Base-by-base conservation (phyloP, 1,140 invertebrate species). In the Trinorchestia longiramus region DNA sequence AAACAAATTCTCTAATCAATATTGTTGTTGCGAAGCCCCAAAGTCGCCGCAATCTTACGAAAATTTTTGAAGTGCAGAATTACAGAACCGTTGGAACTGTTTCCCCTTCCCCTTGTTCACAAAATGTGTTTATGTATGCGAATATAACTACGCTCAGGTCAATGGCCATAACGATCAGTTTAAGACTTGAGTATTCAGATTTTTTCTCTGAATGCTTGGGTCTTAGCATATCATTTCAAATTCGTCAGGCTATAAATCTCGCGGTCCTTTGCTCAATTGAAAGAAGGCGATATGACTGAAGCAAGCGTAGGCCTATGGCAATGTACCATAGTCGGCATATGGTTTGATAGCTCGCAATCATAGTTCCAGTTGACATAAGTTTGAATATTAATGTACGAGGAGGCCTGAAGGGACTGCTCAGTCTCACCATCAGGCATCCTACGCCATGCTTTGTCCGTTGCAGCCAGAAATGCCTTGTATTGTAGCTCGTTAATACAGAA, bases 331-430 rank as follows among this genome's bases (percentile, higher is more conserved):
- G 43, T 94, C 92, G 92, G 92, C 92, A 94, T 94, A 94, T 94
- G 92, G 92, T 94, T 94, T 94, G 92, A 94, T 94, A 47, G 92
- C 92, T 94, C 92, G 40, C 92, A 94, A 94, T 94, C 92, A 94
- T 94, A 94, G 43, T 94, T 47, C 44, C 92, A 94, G 92, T 94
- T 94, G 92, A 94, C 92, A 94, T 94, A 43, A 94, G 92, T 94
- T 94, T 94, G 92, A 94, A 94, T 94, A 94, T 94, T 94, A 94
- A 94, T 94, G 92, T 1, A 19, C 3, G n/a, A 94, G 92, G 92
- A 8, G 41, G 44, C 43, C 44, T 77, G 28, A 28, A 11, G 62
- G 62, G 62, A 77, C 62, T 23, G 11, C 28, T 19, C 62, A 36
- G 28, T 77, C 62, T 77, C 62, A 36, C 62, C 28, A 36, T 28